Evolutionary conservation across 2,113 vertebrate species (phyloP), one percentile per base, ranked within the genome.

Genomic region (Alexandromys fortis): DNA sequence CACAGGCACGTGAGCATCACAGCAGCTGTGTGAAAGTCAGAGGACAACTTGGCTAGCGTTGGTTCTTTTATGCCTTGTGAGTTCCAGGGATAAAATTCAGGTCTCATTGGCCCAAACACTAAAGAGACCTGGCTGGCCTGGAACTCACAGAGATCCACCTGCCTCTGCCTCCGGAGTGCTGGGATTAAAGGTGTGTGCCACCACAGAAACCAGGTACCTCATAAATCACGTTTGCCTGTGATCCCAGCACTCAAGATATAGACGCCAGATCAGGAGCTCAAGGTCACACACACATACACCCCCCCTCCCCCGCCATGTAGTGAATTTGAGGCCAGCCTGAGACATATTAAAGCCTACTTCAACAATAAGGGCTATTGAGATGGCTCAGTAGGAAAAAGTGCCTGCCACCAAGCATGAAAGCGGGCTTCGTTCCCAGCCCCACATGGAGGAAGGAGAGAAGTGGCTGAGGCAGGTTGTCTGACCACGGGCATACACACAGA

Each of bases 181-280:
- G 28, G 9, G 17, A 86, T 13, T 35, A 35, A 45, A 47, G 42
- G 38, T 10, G 5, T 7, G 42, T 0, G 0, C 61, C 42, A n/a
- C 70, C 70, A n/a, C 68, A 21, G 35, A n/a, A 72, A 72, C 70
- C 35, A 72, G 35, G 17, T 17, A 28, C 55, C 55, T 21, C 58
- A 58, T 58, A 58, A 58, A 21, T 63, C 52, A 24, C 38, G 7
- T 9, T 1, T 16, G 11, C 22, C 55, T 28, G n/a, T 14, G 81
- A 58, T 58, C 58, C 58, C 58, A 58, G 35, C 35, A 42, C n/a
- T 61, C 13, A 1, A 61, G 35, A 58, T 38, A 55, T 63, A 26
- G 55, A 28, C 7, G 9, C 81, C 33, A n/a, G 33, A 81, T 35
- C 52, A 26, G 49, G 33, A 55, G 35, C 24, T 58, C 52, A 82